Evolutionary conservation across 2,888 invertebrate species (phyloP), one percentile per base, ranked within the genome.

Genomic region (Tiliacea aurago): DNA sequence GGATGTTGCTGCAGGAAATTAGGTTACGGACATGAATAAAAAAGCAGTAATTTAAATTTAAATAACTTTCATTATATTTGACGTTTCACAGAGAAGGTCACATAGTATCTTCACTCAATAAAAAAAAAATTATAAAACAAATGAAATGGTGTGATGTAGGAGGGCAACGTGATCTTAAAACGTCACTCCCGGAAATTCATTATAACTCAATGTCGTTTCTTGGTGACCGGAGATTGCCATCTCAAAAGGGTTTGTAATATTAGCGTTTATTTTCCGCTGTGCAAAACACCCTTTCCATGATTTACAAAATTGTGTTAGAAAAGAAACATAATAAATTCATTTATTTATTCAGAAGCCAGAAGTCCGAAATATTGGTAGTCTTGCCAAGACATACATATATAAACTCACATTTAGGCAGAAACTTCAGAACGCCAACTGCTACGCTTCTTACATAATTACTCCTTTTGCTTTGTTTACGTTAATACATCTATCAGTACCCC

Each of bases 141-240:
- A 41, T 13, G 28, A n/a, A 18, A 56, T 70, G 4, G 1, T 4
- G 9, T 11, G 37, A 41, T n/a, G 6, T 43, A 7, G 37, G 15
- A 15, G 1, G 5, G 7, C 7, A n/a, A 58, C 45, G 51, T 69
- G 68, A 53, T 45, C 28, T 28, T 11, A 33, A 37, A 70, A 62
- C 51, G 49, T 70, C 49, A 56, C 4, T 45, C 28, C n/a, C 9
- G 62, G 47, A 76, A 70, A 63, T 76, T 63, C 78, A 70, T n/a
- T 70, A 70, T 63, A 62, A 18, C 45, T 49, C 45, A 56, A 62
- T 56, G 55, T 56, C 45, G 11, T 47, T 47, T 20, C 37, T 49
- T n/a, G 53, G 55, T 20, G 43, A 76, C 78, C 70, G 76, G 62
- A 76, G 70, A 78, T 70, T 70, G 78, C 41, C 47, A 61, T 62